Percentiles rank a stretch among this genome's conserved stretches.
Conservation (phyloP, 1,140 invertebrate species). For the Solenopsis invicta region DNA sequence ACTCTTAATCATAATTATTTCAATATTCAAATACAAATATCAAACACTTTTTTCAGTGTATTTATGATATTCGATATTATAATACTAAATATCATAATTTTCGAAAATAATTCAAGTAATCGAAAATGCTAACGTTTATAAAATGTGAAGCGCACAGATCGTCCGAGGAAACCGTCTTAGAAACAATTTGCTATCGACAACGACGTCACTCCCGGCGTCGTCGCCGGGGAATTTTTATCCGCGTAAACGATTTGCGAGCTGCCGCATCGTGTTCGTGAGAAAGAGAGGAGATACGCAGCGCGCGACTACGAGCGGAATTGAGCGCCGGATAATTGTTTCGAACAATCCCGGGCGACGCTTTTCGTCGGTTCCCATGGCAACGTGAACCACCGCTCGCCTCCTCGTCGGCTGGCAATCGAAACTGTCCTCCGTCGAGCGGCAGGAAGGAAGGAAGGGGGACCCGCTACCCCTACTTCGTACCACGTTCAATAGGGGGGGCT, state of each 20-base stretch:
- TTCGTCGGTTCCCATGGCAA: conserved; percentile 83
- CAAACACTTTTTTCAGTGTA: too few relatives aligned
- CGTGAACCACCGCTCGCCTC: conserved; percentile 71
- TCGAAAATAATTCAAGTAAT: neutral
- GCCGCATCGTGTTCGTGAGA: conserved; percentile 44
- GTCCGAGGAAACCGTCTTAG: conserved; percentile 42
- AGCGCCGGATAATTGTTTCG: conserved; percentile 87
- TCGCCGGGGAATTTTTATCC: conserved; percentile 82
- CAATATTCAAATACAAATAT: too few relatives aligned
- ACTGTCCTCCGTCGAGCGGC: conserved; percentile 50
- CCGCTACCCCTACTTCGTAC: conserved; percentile 58
- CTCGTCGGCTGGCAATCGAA: conserved; percentile 73
- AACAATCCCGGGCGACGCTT: conserved; percentile 85
- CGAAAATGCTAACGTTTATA: neutral
- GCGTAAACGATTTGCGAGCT: conserved; percentile 82
- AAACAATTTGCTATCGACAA: conserved; percentile 63
- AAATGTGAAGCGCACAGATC: conserved; percentile 4
- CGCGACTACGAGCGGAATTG: conserved; percentile 83
- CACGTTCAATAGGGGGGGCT: conserved; percentile 46
- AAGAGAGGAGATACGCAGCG: conserved; percentile 53
- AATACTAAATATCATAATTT: neutral
- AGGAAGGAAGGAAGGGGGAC: conserved; percentile 33
- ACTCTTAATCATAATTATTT: too few relatives aligned
- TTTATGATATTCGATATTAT: neutral
- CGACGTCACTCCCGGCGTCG: conserved; percentile 17